Evolutionary conservation across 1,140 invertebrate species (phyloP).

Genomic region (Nomia melanderi): DNA sequence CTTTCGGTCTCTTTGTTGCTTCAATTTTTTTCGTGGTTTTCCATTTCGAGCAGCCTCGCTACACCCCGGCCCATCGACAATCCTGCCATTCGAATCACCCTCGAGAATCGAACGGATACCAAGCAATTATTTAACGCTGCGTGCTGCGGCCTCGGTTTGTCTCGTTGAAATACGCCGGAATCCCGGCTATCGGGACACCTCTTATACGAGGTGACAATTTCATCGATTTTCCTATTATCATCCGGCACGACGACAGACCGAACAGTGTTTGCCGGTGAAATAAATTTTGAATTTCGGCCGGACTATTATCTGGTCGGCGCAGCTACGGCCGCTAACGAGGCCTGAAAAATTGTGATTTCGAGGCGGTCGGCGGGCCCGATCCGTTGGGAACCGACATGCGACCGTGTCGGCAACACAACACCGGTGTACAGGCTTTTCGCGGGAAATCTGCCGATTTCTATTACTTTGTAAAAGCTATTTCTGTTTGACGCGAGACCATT

Average conservation of each 20-base stretch:
- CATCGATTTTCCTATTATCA: conserved; percentile 68
- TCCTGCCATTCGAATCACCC: conserved; percentile 66
- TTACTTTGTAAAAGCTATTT: no score
- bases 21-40: conserved; percentile 69
- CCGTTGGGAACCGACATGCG: no score
- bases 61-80: conserved; percentile 55
- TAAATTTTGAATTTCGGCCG: conserved; percentile 53
- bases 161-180: conserved; percentile 66
- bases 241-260: conserved; percentile 47
- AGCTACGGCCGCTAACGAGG: conserved; percentile 12
- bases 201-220: conserved; percentile 62
- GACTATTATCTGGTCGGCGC: conserved; percentile 53
- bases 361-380: neutral
- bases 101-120: conserved; percentile 68
- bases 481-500: no score
- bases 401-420: neutral
- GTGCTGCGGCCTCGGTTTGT: conserved; percentile 67
- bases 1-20: conserved; percentile 60
- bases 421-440: no score
- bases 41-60: conserved; percentile 65
- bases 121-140: conserved; percentile 69
- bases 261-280: conserved; percentile 46
- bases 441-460: no score
- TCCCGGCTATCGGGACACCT: conserved; percentile 61
- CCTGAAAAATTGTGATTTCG: conserved; percentile 41